phyloP scores from a whole-genome alignment of 2,113 vertebrate genomes.

The Equus przewalskii region DNA sequence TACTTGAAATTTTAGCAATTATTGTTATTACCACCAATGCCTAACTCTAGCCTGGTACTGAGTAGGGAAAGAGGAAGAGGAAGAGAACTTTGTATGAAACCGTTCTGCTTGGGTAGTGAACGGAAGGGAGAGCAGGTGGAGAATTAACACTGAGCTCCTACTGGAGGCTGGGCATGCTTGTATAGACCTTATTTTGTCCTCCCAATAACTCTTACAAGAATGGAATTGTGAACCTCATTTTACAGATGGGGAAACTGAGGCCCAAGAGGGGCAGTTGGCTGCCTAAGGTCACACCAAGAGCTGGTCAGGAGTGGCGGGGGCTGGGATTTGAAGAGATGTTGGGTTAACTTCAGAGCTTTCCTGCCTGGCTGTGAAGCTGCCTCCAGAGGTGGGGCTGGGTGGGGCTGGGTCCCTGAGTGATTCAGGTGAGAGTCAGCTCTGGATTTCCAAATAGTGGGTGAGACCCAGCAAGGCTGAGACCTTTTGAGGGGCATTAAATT shows the following conservation, averaged over 20 bases:
- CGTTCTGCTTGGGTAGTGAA: not conserved
- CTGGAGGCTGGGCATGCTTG: not conserved
- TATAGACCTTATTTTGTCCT: not conserved
- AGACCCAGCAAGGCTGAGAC: not conserved
- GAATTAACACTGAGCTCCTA: not conserved
- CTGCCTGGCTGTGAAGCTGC: not conserved
- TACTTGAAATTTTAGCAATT: not conserved
- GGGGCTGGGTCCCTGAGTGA: conserved; percentile 55
- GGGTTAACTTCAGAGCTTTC: not conserved
- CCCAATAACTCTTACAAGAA: not conserved
- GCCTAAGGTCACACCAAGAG: not conserved
- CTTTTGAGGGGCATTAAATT: not conserved
- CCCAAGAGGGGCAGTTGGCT: not conserved
- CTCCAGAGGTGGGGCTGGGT: conserved; percentile 57
- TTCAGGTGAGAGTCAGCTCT: conserved; percentile 76
- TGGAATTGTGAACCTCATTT: not conserved
- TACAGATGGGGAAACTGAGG: not conserved
- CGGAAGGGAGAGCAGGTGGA: not conserved
- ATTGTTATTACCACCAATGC: not conserved
- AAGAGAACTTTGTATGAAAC: not conserved
- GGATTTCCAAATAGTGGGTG: conserved; percentile 70
- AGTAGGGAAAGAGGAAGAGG: not conserved
- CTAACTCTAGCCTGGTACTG: not conserved
- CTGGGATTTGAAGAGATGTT: not conserved
- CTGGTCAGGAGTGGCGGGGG: not conserved